Evolutionary conservation across 2,113 vertebrate species (phyloP), one percentile per base, ranked within the genome.

Genomic region (Meriones unguiculatus): DNA sequence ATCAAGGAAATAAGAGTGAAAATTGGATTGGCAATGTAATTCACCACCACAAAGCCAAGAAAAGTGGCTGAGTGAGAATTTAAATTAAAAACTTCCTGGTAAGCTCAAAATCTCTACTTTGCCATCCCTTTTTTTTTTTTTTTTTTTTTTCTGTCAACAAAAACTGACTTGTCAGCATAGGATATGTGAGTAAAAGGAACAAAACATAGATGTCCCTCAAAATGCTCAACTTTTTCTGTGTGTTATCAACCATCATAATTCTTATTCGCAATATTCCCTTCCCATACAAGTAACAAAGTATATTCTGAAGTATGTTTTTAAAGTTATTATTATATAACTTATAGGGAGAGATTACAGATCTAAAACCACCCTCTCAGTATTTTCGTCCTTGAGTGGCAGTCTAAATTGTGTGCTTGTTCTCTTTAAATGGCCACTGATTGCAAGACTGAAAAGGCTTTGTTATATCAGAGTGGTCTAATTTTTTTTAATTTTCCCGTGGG

Each of bases 351-450:
- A 85, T 72, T 82, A n/a, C 28, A 62, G 30, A 85, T 86, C 65
- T 93, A 85, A 93, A 94, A 97, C 92, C 75, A 87, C 62, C 75
- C 86, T 24, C 12, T 87, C 70, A 50, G 38, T 70, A 82, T 94
- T 95, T 98, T 70, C 94, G 84, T 88, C 28, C 59, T 84, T 96
- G 80, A 97, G 75, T 93, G 80, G 86, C 84, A 41, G 35, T 76
- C 87, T 95, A 88, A 97, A 97, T 92, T 96, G 80, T 76, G 20
- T 41, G 64, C 80, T 97, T 94, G 89, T 98, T 97, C 92, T 95
- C 94, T 95, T 57, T 87, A 97, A 98, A 97, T 97, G 50, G 87
- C 32, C 76, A 89, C 88, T 97, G 96, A 97, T 97, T 97, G 92
- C 76, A 93, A 72, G 46, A 95, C 80, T 94, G 81, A 94, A 96